These are phyloP conservation scores for Iguana delicatissima DNA, from an alignment of 2,797 vertebrate species.

Conservation along the genomic window DNA sequence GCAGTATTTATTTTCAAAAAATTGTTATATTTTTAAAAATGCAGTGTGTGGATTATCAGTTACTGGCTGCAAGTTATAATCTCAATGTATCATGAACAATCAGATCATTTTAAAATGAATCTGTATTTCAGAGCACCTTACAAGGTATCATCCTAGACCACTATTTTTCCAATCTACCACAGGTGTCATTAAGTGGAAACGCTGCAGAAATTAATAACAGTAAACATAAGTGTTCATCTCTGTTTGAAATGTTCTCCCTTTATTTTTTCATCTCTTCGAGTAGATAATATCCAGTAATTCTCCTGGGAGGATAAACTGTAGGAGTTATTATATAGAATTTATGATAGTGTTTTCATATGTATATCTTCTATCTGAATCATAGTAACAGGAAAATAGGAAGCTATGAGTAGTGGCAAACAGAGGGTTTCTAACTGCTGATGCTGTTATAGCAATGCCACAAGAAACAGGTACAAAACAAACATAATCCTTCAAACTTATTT, in stretches of 20 bases:
- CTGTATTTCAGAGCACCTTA: not conserved
- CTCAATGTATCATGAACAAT: not conserved
- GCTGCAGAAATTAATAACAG: not conserved
- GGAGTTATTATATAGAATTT: not conserved
- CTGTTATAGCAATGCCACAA: not conserved
- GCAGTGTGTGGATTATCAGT: not conserved
- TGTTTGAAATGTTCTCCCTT: not conserved
- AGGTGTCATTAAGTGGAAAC: not conserved
- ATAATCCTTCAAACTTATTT: not conserved
- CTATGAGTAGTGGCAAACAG: not conserved
- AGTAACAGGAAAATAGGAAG: not conserved
- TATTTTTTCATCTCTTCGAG: not conserved
- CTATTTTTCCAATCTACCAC: not conserved
- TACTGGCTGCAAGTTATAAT: not conserved
- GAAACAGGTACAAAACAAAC: not conserved
- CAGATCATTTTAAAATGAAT: not conserved
- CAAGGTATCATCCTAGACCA: not conserved
- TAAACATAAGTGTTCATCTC: not conserved
- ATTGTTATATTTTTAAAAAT: not conserved
- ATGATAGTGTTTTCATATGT: not conserved
- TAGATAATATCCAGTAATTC: not conserved
- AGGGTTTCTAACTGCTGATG: not conserved
- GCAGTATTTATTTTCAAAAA: not conserved
- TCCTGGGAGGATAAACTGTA: not conserved
- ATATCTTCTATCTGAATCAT: not conserved